phyloP scores from a whole-genome alignment of 2,888 invertebrate genomes.

The Lobophora halterata region DNA sequence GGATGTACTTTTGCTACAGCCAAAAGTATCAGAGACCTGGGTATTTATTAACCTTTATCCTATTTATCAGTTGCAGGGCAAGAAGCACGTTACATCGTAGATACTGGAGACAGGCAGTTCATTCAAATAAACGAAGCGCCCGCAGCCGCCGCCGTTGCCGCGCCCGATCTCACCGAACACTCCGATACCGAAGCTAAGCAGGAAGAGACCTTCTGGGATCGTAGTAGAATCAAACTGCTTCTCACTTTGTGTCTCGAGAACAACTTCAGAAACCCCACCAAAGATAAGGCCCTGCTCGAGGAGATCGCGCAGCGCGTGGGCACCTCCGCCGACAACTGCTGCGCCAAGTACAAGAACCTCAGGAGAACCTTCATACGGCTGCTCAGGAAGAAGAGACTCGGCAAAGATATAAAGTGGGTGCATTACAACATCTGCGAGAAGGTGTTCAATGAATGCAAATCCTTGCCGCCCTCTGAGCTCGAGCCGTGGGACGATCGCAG shows the following conservation, averaged over 20 bases:
- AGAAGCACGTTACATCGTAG: constrained; percentile 58
- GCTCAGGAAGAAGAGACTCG: constrained; percentile 63
- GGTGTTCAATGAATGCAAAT: constrained; percentile 64
- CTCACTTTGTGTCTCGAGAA: constrained; percentile 60
- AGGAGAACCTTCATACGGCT: constrained; percentile 64
- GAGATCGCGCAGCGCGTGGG: constrained; percentile 57
- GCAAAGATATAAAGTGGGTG: constrained; percentile 69
- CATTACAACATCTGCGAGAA: constrained; percentile 66
- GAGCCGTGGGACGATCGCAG: constrained; percentile 70
- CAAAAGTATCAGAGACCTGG: no score
- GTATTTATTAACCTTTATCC: no score
- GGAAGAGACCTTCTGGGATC: constrained; percentile 63
- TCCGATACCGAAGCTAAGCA: constrained; percentile 36
- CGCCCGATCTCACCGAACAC: constrained; percentile 23
- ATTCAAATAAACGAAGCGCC: constrained; percentile 53
- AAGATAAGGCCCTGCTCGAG: constrained; percentile 55
- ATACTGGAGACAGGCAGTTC: constrained; percentile 56
- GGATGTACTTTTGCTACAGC: no score
- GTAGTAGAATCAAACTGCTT: constrained; percentile 58
- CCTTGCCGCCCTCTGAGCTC: constrained; percentile 48
- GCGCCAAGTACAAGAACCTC: constrained; percentile 62
- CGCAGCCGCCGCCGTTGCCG: constrained; percentile 32
- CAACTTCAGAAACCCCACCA: constrained; percentile 43
- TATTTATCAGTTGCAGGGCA: constrained; percentile 48
- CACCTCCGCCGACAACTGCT: constrained; percentile 59